Evolutionary conservation across 2,113 vertebrate species (phyloP).

Genomic region (Nothoprocta perdicaria): DNA sequence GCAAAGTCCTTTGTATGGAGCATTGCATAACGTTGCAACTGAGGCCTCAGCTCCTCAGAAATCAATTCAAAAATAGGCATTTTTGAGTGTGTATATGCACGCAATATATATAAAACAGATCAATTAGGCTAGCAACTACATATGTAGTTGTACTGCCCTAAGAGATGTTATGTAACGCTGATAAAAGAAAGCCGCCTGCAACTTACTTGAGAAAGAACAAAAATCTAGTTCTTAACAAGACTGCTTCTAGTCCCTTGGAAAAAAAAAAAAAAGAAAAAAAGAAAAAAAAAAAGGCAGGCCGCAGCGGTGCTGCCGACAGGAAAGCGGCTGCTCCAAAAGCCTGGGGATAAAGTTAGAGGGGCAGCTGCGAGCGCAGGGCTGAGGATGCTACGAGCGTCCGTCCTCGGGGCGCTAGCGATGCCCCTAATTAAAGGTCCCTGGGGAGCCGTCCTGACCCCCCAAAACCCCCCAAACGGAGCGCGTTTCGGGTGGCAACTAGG

Average conservation of each 20-base stretch:
- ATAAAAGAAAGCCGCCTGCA: constrained; percentile 56
- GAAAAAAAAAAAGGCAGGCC: constrained; percentile 30
- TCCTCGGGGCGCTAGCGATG: constrained; percentile 37
- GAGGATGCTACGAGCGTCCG: constrained; percentile 60
- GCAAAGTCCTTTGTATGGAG: background rate
- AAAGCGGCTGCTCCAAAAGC: constrained; percentile 48
- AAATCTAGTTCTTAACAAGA: constrained; percentile 70
- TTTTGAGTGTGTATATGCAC: no score
- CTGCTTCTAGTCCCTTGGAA: constrained; percentile 53
- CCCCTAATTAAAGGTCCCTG: constrained; percentile 72
- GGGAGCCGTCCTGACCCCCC: constrained; percentile 69
- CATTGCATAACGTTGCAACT: background rate
- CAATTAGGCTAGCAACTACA: background rate
- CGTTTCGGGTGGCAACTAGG: no score
- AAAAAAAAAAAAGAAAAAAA: no score
- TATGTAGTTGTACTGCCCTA: background rate
- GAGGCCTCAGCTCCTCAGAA: background rate
- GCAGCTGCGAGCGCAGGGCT: constrained; percentile 42
- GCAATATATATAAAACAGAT: background rate
- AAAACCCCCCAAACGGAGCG: constrained; percentile 58
- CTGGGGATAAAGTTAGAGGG: constrained; percentile 50
- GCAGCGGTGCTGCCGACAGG: constrained; percentile 33
- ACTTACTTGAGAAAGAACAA: constrained; percentile 55
- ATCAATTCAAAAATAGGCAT: background rate
- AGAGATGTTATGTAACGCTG: constrained; percentile 42